Conservation (phyloP, 2,888 invertebrate genomes). For the Agriotes lineatus region DNA sequence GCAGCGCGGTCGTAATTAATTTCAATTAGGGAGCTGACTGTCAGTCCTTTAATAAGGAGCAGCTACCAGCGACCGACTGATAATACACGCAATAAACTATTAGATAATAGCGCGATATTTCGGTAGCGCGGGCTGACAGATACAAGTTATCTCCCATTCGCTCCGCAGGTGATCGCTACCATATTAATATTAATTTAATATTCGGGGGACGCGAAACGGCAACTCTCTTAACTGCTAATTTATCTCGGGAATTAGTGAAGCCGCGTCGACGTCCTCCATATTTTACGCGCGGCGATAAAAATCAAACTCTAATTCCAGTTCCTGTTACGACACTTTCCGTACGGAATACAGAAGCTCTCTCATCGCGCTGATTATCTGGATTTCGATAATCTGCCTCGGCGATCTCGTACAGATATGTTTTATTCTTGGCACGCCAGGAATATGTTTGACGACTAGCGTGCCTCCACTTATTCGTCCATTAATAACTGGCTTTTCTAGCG, state of each 20-base stretch:
- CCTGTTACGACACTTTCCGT: background rate
- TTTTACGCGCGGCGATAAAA: conserved; percentile 23
- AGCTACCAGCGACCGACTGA: conserved; percentile 27
- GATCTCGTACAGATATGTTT: conserved; percentile 33
- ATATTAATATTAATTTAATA: conserved; percentile 46
- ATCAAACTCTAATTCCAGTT: conserved; percentile 6
- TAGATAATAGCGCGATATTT: conserved; percentile 30
- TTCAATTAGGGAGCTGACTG: conserved; percentile 19
- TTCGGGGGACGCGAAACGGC: conserved; percentile 14
- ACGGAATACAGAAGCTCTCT: conserved; percentile 46
- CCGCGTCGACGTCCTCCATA: conserved; percentile 28
- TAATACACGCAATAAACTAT: conserved; percentile 29
- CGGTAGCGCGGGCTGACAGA: conserved; percentile 51
- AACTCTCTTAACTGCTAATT: conserved; percentile 28
- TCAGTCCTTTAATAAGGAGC: conserved; percentile 4
- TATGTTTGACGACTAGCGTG: background rate
- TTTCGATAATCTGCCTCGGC: conserved; percentile 41
- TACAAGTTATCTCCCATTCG: conserved; percentile 50
- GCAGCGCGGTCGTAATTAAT: conserved; percentile 10
- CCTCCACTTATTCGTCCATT: background rate
- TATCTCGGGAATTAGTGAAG: conserved; percentile 34
- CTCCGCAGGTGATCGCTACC: conserved; percentile 54
- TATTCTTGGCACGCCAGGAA: conserved; percentile 22
- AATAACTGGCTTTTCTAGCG: conserved; percentile 14
- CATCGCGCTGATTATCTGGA: conserved; percentile 29